These are phyloP conservation scores for Globodera rostochiensis DNA, from an alignment of 1,140 invertebrate genomes.

Conservation along the genomic window DNA sequence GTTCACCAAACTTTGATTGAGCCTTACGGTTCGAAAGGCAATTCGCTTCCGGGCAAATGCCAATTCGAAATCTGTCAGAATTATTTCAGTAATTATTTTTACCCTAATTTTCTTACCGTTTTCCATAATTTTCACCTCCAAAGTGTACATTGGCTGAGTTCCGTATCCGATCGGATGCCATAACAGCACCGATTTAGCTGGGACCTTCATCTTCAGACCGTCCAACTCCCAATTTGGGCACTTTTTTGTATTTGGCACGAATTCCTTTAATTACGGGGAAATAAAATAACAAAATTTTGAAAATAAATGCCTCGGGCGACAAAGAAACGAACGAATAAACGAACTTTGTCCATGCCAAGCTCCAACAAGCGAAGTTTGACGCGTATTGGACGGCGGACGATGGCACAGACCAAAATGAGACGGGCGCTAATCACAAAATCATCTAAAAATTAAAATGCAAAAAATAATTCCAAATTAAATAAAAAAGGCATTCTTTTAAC, in stretches of 20 bases:
- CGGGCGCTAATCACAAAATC: constrained; percentile 11
- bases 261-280: neutral
- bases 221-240: neutral
- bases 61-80: constrained; percentile 21
- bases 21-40: constrained; percentile 83
- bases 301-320: too few species aligned
- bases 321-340: neutral
- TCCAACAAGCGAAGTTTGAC: neutral
- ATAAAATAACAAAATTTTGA: too few species aligned
- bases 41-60: constrained; percentile 70
- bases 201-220: constrained; percentile 2
- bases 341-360: neutral
- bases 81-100: neutral
- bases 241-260: neutral
- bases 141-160: constrained; percentile 72
- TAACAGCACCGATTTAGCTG: constrained; percentile 66
- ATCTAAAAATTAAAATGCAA: neutral
- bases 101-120: constrained; percentile 17
- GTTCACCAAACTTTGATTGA: constrained; percentile 75
- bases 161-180: constrained; percentile 98
- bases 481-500: neutral
- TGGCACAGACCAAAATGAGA: neutral
- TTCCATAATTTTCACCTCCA: constrained; percentile 12
- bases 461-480: too few species aligned
- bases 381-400: neutral